Evolutionary conservation across 2,113 vertebrate genomes (phyloP), one percentile per base, ranked within the genome.

Genomic region (Nothocercus julius): DNA sequence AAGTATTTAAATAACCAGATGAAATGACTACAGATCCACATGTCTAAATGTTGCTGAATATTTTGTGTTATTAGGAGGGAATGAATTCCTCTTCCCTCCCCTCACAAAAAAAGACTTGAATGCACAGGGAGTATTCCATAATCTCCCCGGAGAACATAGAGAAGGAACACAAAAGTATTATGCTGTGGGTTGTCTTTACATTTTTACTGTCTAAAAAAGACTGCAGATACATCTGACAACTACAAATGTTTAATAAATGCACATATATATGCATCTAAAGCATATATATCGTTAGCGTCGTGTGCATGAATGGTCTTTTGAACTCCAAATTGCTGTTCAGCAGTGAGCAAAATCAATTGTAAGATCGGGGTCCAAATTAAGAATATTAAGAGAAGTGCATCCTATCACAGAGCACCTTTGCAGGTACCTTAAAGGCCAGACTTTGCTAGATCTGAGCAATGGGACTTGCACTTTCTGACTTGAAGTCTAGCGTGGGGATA

Each of bases 151-250:
- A 78, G 17, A 72, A 59, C 25, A 32, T 6, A n/a, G 27, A 32
- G 63, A 51, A 69, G 36, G 24, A 77, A 22, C 0, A 2, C 34
- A 62, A 34, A 22, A 58, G 9, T 0, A 0, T 24, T 62, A 38
- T 32, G 25, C 20, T 59, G 22, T 72, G 15, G 4, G 45, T 89
- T 70, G 7, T 67, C 72, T 62, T 66, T 61, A 42, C 14, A 3
- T 70, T 45, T 45, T 70, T 82, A 18, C 5, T 66, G 18, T 56
- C 77, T 62, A 70, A 75, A 24, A 32, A 32, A 74, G 30, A 36
- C 40, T 58, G 34, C 13, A 75, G 16, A 34, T 74, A 62, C 51
- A 70, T 47, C 36, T 63, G 22, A 85, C 14, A 25, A 28, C 22
- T 5, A 62, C 0, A 10, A 74, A 70, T 44, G 44, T 42, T 70